Conservation (phyloP, 2,797 vertebrate genomes). For the Anguilla marmorata region DNA sequence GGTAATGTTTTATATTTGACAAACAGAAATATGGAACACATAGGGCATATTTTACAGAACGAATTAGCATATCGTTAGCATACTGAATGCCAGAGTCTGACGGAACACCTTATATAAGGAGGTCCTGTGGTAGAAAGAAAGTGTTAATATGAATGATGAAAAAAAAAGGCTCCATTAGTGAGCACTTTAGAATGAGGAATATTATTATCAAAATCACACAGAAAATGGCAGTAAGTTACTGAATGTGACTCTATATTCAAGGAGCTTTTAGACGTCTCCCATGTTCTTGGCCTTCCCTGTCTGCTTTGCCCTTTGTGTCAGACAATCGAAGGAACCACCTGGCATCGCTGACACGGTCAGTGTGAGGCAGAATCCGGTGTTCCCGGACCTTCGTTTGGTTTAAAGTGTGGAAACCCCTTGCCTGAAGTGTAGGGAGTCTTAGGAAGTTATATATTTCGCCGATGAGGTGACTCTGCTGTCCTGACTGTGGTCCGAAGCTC, state of each 20-base stretch:
- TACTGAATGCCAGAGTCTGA: constrained; percentile 51
- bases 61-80: constrained; percentile 52
- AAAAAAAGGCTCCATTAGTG: constrained; percentile 35
- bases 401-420: not conserved
- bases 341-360: no score
- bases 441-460: not conserved
- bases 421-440: not conserved
- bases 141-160: constrained; percentile 35
- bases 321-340: not conserved
- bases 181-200: constrained; percentile 41
- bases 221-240: constrained; percentile 17
- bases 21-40: constrained; percentile 6
- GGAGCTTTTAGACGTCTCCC: not conserved
- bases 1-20: constrained; percentile 29
- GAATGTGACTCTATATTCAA: not conserved
- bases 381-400: not conserved
- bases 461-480: not conserved
- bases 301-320: constrained; percentile 2
- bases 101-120: constrained; percentile 41
- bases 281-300: not conserved
- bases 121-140: constrained; percentile 37
- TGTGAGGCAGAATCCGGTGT: not conserved
- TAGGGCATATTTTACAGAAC: constrained; percentile 21
- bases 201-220: constrained; percentile 36
- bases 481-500: not conserved